Conservation (phyloP, 2,113 vertebrate genomes). For the Calypte anna region DNA sequence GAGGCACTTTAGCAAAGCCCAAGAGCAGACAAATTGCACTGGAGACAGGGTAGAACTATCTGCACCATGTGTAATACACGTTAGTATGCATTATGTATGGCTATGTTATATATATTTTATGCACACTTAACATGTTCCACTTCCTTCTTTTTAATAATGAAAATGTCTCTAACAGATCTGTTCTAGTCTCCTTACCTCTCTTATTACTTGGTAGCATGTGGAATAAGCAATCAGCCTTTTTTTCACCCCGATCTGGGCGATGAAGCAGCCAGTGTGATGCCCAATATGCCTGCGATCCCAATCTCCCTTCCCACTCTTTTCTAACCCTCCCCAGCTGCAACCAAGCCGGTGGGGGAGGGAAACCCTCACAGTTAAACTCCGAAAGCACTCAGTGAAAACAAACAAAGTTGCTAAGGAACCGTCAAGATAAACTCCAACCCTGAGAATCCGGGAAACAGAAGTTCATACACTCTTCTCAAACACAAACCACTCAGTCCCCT, state of each 20-base stretch:
- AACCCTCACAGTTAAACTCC: neutral
- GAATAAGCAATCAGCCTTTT: neutral
- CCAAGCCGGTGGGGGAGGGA: neutral
- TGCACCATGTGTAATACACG: neutral
- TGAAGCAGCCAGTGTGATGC: neutral
- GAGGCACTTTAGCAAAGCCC: neutral
- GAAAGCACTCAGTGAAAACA: conserved; percentile 16
- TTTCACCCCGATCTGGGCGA: neutral
- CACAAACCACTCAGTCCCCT: neutral
- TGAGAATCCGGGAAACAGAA: conserved; percentile 5
- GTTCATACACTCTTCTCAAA: neutral
- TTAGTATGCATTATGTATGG: neutral
- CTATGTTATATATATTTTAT: neutral
- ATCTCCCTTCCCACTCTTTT: neutral
- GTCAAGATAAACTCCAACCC: conserved; percentile 22
- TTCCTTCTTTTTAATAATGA: conserved; percentile 4
- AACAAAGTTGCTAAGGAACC: conserved; percentile 48
- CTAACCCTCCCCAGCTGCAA: neutral
- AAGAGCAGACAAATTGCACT: neutral
- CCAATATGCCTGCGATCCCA: rapidly evolving
- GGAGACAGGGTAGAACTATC: neutral
- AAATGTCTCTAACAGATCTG: neutral
- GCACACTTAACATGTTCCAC: neutral
- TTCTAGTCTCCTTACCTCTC: neutral
- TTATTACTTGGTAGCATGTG: neutral